Percentiles rank a stretch among this genome's conserved stretches.
These are phyloP conservation scores for Apolygus lucorum DNA, from an alignment of 1,140 invertebrate genomes.

Conservation along the genomic window DNA sequence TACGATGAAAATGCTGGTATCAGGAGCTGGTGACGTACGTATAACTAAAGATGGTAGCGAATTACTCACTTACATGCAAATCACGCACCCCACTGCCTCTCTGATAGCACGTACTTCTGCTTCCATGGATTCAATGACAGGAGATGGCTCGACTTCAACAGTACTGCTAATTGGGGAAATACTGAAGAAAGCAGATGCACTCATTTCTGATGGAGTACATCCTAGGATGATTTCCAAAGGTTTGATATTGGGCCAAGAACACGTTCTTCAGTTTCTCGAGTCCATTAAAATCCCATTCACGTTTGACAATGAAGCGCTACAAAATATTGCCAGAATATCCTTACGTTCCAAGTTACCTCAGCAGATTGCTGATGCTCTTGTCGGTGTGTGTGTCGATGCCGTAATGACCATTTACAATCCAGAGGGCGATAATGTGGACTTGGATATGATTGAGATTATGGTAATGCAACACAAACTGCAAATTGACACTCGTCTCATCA, in stretches of 20 bases:
- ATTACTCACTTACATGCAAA: conserved; percentile 98
- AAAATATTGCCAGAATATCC: conserved; percentile 82
- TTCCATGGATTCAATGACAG: conserved; percentile 98
- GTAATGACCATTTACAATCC: conserved; percentile 32
- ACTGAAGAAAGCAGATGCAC: conserved; percentile 92
- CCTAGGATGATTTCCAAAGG: conserved; percentile 93
- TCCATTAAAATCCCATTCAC: conserved; percentile 74
- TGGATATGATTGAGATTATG: conserved; percentile 97
- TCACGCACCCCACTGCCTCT: conserved; percentile 96
- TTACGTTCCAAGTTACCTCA: conserved; percentile 87
- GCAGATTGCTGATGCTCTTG: conserved; percentile 79
- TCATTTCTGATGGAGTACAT: conserved; percentile 88
- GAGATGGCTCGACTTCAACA: conserved; percentile 98
- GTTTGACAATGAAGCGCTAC: conserved; percentile 62
- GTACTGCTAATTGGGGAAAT: conserved; percentile 96
- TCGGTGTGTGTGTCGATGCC: conserved; percentile 49
- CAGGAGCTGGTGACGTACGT: conserved; percentile 97
- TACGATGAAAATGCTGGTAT: conserved; percentile 99
- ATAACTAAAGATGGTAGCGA: conserved; percentile 99
- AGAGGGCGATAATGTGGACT: conserved; percentile 50
- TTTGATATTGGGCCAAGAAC: conserved; percentile 79
- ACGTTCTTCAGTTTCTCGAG: conserved; percentile 83
- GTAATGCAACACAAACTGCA: conserved; percentile 98
- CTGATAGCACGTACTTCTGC: conserved; percentile 96
- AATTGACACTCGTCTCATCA: conserved; percentile 78